Conservation (phyloP, 2,888 invertebrate species). For the Chalcis sispes region DNA sequence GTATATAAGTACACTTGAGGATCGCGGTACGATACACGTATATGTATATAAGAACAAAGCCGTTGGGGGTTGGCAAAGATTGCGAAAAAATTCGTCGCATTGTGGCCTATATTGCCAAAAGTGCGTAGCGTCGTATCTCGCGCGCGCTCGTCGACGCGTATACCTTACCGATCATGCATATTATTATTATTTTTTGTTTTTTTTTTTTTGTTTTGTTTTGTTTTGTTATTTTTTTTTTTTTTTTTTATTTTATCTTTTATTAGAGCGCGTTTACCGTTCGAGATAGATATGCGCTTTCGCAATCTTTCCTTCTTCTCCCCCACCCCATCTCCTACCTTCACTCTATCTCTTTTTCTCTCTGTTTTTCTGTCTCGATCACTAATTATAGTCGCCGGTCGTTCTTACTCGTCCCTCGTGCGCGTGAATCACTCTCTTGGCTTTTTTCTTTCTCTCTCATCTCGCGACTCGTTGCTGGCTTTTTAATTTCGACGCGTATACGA, state of each 20-base stretch:
- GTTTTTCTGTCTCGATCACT: conserved; percentile 12
- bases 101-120: too few species aligned
- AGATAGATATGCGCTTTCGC: too few species aligned
- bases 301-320: neutral
- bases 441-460: neutral
- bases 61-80: too few species aligned
- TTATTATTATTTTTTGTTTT: conserved; percentile 27
- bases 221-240: conserved; percentile 40
- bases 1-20: too few species aligned
- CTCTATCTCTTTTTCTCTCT: neutral
- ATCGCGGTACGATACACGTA: too few species aligned
- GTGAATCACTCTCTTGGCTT: neutral
- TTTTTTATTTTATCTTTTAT: neutral
- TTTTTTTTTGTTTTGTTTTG: neutral
- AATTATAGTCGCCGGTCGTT: conserved; percentile 37
- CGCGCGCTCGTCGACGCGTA: too few species aligned
- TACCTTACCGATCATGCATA: too few species aligned
- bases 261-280: conserved; percentile 10
- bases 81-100: too few species aligned
- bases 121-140: too few species aligned
- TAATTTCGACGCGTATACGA: neutral
- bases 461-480: neutral
- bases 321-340: too few species aligned
- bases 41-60: too few species aligned
- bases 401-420: neutral